These are phyloP conservation scores for western clawed frog (Xenopus tropicalis) DNA, from an alignment of 2,113 vertebrate species.

Conservation along the genomic window DNA sequence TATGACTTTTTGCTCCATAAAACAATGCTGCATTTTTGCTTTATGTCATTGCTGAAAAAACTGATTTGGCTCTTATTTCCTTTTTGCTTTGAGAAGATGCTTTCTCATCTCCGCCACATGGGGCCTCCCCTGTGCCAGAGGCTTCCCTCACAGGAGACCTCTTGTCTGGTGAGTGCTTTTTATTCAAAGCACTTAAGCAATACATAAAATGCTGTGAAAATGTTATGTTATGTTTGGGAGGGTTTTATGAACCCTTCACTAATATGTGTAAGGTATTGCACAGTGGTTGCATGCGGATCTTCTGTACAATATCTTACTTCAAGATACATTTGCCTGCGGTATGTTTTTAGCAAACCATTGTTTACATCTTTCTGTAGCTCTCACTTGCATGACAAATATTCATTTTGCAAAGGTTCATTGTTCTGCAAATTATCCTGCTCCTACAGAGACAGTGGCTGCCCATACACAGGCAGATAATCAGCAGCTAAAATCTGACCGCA, in stretches of 20 bases:
- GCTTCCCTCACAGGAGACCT: conserved; percentile 85
- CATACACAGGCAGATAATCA: too few relatives aligned
- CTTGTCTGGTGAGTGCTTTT: conserved; percentile 84
- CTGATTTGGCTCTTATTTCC: conserved; percentile 55
- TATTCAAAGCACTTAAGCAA: conserved; percentile 25
- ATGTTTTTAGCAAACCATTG: too few relatives aligned
- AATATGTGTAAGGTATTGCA: background rate
- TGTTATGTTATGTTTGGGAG: too few relatives aligned
- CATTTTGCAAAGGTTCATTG: too few relatives aligned
- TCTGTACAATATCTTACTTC: too few relatives aligned
- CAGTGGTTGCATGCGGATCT: background rate
- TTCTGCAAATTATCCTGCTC: too few relatives aligned
- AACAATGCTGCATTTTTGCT: conserved; percentile 52
- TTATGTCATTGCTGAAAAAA: conserved; percentile 54
- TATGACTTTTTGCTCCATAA: conserved; percentile 50
- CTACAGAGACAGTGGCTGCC: too few relatives aligned
- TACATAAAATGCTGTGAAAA: background rate
- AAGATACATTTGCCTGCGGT: too few relatives aligned
- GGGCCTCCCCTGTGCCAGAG: conserved; percentile 92
- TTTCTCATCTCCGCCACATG: conserved; percentile 90
- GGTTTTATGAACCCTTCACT: background rate
- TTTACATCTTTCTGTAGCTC: too few relatives aligned
- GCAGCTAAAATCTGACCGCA: too few relatives aligned
- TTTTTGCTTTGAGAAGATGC: conserved; percentile 81
- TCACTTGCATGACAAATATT: too few relatives aligned